Conservation (phyloP, 2,113 vertebrate genomes). For the Danio rerio region DNA sequence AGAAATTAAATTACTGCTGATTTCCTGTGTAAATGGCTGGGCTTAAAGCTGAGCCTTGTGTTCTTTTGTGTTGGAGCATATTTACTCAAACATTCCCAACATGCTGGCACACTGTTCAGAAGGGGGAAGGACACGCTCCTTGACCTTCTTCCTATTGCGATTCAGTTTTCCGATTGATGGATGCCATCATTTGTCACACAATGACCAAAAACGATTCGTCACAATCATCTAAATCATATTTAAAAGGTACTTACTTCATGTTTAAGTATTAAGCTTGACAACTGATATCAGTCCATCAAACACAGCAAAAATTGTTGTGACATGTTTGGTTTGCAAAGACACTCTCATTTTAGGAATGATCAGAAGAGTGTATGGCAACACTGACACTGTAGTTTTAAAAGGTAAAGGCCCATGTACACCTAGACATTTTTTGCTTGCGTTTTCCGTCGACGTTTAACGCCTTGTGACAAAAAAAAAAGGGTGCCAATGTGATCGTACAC, state of each 20-base stretch:
- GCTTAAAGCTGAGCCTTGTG: slow-evolving; percentile 4
- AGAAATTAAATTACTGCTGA: slow-evolving; percentile 74
- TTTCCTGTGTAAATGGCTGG: slow-evolving; percentile 56
- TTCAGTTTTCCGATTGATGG: slow-evolving; percentile 21
- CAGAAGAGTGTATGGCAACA: background rate
- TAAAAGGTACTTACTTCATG: slow-evolving; percentile 23
- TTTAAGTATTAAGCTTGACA: slow-evolving; percentile 14
- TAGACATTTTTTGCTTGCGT: too few relatives aligned
- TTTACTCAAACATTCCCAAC: background rate
- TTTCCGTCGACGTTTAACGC: too few relatives aligned
- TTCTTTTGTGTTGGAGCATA: slow-evolving; percentile 32
- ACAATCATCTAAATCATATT: slow-evolving; percentile 32
- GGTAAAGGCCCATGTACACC: too few relatives aligned
- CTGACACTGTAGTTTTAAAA: too few relatives aligned
- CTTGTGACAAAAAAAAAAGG: too few relatives aligned
- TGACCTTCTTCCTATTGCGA: background rate
- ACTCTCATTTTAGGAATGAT: background rate
- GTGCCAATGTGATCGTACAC: too few relatives aligned
- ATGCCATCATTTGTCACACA: slow-evolving; percentile 15
- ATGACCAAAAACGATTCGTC: slow-evolving; percentile 21
- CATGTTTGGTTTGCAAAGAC: background rate
- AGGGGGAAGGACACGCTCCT: background rate
- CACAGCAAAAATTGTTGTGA: background rate
- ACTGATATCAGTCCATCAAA: slow-evolving; percentile 19
- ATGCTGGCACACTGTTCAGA: background rate